phyloP scores from a whole-genome alignment of 2,113 vertebrate genomes.

The Falcunculus frontatus region DNA sequence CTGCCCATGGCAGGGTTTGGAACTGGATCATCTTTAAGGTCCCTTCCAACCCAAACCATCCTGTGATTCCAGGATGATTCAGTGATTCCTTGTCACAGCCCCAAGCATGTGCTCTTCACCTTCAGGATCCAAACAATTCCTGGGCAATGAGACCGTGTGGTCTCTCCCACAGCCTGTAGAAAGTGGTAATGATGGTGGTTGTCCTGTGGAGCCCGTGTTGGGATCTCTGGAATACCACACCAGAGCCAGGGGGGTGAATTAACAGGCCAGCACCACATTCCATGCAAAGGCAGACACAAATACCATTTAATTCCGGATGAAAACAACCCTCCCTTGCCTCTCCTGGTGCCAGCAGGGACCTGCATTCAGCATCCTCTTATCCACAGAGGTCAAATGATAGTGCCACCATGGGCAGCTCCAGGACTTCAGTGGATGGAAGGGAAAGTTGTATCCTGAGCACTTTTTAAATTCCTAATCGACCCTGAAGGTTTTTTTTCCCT shows the following conservation, averaged over 20 bases:
- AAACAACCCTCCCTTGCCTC: not conserved
- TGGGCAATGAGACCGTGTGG: not conserved
- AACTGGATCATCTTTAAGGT: no score
- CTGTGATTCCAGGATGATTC: not conserved
- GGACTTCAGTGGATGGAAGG: not conserved
- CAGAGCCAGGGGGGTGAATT: not conserved
- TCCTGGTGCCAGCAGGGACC: not conserved
- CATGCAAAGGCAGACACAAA: not conserved
- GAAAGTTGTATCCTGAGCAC: not conserved
- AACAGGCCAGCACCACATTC: no score
- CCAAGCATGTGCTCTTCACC: accelerated
- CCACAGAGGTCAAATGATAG: accelerated
- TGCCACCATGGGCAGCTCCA: not conserved
- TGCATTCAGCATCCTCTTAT: not conserved
- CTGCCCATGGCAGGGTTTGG: not conserved
- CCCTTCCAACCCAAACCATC: not conserved
- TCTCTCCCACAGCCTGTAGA: not conserved
- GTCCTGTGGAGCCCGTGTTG: not conserved
- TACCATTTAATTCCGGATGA: not conserved
- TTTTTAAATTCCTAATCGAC: not conserved
- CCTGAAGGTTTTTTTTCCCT: not conserved
- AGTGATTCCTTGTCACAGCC: not conserved
- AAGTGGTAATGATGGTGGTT: not conserved
- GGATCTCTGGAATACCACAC: not conserved
- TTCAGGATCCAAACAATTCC: not conserved